Evolutionary conservation across 1,140 invertebrate species (phyloP).

Genomic region (Mercenaria mercenaria): DNA sequence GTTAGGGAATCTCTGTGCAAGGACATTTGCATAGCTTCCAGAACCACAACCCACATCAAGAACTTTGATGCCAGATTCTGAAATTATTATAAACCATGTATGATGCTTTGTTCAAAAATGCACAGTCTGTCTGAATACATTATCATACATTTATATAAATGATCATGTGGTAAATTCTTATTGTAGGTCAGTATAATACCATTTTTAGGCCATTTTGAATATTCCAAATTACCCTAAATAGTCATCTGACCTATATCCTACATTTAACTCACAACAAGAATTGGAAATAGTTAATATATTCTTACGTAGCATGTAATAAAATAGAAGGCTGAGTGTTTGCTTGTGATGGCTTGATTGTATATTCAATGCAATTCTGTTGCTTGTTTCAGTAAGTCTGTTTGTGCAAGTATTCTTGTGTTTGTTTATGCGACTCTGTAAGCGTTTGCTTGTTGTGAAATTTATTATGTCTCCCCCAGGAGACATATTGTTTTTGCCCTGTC

Average conservation of each 20-base stretch:
- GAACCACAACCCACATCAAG: constrained; percentile 70
- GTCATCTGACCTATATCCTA: background rate
- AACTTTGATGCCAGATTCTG: constrained; percentile 65
- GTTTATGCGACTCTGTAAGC: no score
- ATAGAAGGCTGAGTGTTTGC: no score
- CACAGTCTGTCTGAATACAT: background rate
- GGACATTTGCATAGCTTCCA: constrained; percentile 30
- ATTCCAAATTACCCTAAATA: background rate
- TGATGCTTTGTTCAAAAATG: background rate
- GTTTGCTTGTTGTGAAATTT: no score
- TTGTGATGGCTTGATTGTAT: no score
- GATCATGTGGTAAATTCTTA: background rate
- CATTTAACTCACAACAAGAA: no score
- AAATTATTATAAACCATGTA: background rate
- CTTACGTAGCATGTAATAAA: no score
- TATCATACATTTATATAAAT: background rate
- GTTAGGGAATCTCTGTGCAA: constrained; percentile 68
- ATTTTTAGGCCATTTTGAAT: background rate
- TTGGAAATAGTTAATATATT: no score
- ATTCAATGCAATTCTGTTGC: no score
- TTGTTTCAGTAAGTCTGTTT: no score
- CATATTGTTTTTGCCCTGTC: no score
- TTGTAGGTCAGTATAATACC: background rate
- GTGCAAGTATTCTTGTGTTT: no score
- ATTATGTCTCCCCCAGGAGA: no score